These are phyloP conservation scores for Nephrotoma guestfalica DNA, from an alignment of 2,888 invertebrate species.

Conservation along the genomic window DNA sequence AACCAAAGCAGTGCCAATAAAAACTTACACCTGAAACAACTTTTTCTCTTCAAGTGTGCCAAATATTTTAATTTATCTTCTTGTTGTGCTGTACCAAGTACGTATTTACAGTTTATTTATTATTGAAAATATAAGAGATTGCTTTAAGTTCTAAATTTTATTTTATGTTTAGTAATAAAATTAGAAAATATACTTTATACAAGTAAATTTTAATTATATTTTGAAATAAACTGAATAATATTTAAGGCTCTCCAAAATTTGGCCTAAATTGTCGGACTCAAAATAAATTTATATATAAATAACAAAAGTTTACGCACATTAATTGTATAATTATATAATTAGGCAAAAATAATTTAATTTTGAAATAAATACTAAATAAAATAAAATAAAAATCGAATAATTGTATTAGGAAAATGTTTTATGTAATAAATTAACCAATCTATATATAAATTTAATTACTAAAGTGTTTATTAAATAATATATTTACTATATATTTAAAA, in stretches of 20 bases:
- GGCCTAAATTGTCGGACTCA: not conserved
- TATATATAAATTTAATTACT: not conserved
- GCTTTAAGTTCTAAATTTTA: not conserved
- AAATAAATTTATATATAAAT: not conserved
- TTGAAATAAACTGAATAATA: not conserved
- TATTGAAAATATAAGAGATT: not conserved
- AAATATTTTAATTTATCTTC: not conserved
- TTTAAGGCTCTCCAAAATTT: not conserved
- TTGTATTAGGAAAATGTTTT: not conserved
- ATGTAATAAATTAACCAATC: not conserved
- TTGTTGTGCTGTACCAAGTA: not conserved
- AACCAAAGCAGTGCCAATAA: not conserved
- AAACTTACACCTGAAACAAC: not conserved
- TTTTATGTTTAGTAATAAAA: not conserved
- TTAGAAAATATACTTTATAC: not conserved
- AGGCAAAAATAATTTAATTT: not conserved
- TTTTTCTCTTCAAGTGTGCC: not conserved
- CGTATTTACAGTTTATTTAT: not conserved
- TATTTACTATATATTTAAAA: not conserved
- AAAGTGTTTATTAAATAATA: not conserved
- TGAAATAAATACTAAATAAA: not conserved
- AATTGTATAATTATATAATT: not conserved
- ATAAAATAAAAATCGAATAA: not conserved
- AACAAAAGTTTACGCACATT: not conserved
- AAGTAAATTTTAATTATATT: not conserved